Evolutionary conservation across 2,888 invertebrate species (phyloP), one percentile per base, ranked within the genome.

Genomic region (Opisthograptis luteolata): DNA sequence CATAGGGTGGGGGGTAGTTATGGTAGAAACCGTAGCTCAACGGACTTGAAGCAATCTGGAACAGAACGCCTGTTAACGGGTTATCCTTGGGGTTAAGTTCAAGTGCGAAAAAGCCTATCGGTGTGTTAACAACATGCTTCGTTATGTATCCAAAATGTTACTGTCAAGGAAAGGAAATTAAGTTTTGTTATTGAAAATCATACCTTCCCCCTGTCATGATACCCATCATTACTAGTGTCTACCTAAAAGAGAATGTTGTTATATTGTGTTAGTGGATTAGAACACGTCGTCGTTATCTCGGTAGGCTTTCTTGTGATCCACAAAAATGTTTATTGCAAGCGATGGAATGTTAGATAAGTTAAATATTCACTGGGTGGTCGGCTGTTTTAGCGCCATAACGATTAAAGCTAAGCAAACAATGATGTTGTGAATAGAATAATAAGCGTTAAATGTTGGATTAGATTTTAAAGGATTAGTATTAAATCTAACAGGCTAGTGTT

Each of bases 11-110:
- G 9, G 89, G 91, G 45, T 92, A 90, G 2, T 92, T 77, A 54
- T 94, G 94, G 75, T 96, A 95, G 37, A 95, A 91, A 12, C 96
- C 96, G 72, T 96, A 96, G 86, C 93, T 95, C 53, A 95, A 71
- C 77, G 95, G 94, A 83, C 92, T 95, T 63, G 94, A 92, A 67
- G 95, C 94, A 68, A 94, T 92, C 93, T 93, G 79, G 81, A 84
- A 84, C 83, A 87, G 82, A 90, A 90, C 79, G 84, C 78, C 90
- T 91, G 69, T 90, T 87, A 90, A 86, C 78, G 57, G 77, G 79
- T 90, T 85, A 89, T 76, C 80, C 57, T 65, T 66, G 58, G 70
- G 70, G 55, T 68, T 77, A 77, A 80, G 70, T 78, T 72, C 41
- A 45, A 32, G 87, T 84, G 83, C 82, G 59, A 25, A 60, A 61